Conservation (phyloP, 2,888 invertebrate species). For the Meiosimyza platycephala region DNA sequence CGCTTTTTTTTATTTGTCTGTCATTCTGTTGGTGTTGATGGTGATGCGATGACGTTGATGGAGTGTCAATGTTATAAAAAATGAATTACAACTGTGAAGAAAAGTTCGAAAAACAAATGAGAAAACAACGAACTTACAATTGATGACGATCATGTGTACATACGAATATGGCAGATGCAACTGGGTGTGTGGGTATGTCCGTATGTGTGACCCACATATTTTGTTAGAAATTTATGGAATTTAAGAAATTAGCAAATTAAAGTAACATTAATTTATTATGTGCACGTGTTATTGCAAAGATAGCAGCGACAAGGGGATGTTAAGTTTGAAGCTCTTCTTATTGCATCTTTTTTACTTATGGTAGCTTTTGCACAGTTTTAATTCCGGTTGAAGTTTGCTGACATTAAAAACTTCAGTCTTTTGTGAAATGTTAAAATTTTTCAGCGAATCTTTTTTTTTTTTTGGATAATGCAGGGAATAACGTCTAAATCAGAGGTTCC, state of each 20-base stretch:
- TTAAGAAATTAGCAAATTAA: constrained; percentile 16
- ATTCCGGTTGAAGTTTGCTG: too few species aligned
- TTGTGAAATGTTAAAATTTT: too few species aligned
- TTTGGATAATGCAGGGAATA: too few species aligned
- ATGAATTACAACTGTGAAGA: constrained; percentile 42
- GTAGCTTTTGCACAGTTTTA: too few species aligned
- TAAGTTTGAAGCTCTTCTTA: too few species aligned
- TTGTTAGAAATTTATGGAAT: constrained; percentile 47
- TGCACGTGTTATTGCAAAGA: too few species aligned
- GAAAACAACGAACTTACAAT: constrained; percentile 17
- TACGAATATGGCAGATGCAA: not conserved
- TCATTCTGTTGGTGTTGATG: not conserved
- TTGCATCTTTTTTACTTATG: too few species aligned
- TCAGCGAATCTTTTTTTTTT: too few species aligned
- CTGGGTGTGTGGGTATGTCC: constrained; percentile 3
- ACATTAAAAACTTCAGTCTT: too few species aligned
- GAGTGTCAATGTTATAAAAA: constrained; percentile 51
- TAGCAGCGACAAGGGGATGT: too few species aligned
- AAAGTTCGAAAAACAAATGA: constrained; percentile 7
- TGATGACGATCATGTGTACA: not conserved
- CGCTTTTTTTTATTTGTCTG: too few species aligned
- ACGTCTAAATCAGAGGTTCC: too few species aligned
- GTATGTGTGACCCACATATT: constrained; percentile 50
- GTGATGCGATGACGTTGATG: constrained; percentile 44
- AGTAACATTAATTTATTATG: not conserved